Percentiles rank a stretch among this genome's conserved stretches.
phyloP scores from a whole-genome alignment of 2,113 vertebrate genomes.

The Lepisosteus oculatus region DNA sequence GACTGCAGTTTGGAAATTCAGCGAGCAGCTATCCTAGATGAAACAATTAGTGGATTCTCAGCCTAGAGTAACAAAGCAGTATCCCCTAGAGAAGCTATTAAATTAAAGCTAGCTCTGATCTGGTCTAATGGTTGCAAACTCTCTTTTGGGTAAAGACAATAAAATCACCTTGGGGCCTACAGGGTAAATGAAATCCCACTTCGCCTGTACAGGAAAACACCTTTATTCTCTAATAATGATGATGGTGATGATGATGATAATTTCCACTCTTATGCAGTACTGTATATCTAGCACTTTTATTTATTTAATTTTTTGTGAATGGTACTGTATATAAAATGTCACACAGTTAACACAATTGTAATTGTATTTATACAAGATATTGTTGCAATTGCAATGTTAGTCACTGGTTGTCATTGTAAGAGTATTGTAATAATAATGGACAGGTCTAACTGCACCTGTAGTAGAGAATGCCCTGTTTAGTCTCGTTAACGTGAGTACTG shows the following conservation, averaged over 20 bases:
- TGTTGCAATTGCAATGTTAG: no score
- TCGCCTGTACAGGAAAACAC: background rate
- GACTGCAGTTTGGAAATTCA: constrained; percentile 46
- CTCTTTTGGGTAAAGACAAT: background rate
- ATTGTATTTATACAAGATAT: no score
- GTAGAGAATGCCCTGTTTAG: no score
- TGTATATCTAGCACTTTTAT: no score
- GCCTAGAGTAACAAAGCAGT: constrained; percentile 8
- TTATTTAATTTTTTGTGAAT: no score
- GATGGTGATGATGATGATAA: background rate
- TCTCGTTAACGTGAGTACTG: no score
- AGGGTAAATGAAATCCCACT: background rate
- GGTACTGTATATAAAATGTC: no score
- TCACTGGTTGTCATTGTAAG: no score
- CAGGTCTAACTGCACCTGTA: no score
- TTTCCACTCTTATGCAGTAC: background rate
- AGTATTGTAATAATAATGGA: no score
- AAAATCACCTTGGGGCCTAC: background rate
- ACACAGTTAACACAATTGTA: no score
- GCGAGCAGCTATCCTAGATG: constrained; percentile 31
- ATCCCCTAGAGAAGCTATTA: constrained; percentile 16
- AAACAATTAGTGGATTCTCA: constrained; percentile 44
- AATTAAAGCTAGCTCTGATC: constrained; percentile 10
- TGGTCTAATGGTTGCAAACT: background rate
- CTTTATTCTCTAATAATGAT: background rate